Conservation (phyloP, 1,140 invertebrate genomes). For the Saccostrea glomerata region DNA sequence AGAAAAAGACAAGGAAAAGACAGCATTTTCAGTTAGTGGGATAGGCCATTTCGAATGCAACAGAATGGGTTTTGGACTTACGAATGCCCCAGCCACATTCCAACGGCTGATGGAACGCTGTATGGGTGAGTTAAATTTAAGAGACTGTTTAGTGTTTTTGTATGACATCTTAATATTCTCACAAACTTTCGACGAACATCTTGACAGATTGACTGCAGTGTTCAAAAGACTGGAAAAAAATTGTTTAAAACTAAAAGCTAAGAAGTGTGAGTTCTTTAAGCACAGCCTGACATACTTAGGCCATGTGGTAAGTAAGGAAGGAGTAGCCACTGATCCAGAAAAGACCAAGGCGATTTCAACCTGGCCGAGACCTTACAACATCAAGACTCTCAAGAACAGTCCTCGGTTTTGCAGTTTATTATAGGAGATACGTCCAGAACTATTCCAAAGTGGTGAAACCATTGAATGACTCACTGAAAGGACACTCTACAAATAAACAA, state of each 20-base stretch:
- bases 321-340: slow-evolving; percentile 60
- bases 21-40: slow-evolving; percentile 36
- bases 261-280: slow-evolving; percentile 56
- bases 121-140: too few species aligned
- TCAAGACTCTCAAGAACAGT: too few species aligned
- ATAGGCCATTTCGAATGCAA: slow-evolving; percentile 45
- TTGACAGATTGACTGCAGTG: slow-evolving; percentile 62
- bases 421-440: slow-evolving; percentile 64
- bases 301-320: slow-evolving; percentile 61
- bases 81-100: slow-evolving; percentile 46
- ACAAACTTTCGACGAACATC: slow-evolving; percentile 58
- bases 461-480: slow-evolving; percentile 55
- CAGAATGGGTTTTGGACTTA: slow-evolving; percentile 43
- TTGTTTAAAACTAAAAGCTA: slow-evolving; percentile 58
- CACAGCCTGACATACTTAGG: slow-evolving; percentile 59
- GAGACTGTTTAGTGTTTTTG: slow-evolving; percentile 62
- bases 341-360: slow-evolving; percentile 66
- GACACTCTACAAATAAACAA: slow-evolving; percentile 55
- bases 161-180: slow-evolving; percentile 69
- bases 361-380: slow-evolving; percentile 61
- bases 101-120: slow-evolving; percentile 42
- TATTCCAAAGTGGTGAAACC: slow-evolving; percentile 63
- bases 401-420: slow-evolving; percentile 66
- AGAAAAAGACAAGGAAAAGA: slow-evolving; percentile 38
- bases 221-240: slow-evolving; percentile 61